Evolutionary conservation across 2,888 invertebrate genomes (phyloP).

Genomic region (Tupiocoris notatus): DNA sequence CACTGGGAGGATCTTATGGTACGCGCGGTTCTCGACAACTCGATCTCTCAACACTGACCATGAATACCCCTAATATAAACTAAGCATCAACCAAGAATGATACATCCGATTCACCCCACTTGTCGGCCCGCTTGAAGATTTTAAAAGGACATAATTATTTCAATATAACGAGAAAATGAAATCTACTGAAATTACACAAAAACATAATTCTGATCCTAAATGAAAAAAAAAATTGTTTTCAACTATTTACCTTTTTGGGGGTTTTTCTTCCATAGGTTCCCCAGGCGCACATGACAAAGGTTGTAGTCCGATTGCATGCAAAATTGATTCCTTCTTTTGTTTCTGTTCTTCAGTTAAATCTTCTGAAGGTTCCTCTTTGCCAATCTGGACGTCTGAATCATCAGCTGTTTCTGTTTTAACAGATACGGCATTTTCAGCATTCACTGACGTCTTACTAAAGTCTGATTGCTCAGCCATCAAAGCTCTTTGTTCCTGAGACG

Average conservation of each 20-base stretch:
- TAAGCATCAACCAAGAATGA: too few species aligned
- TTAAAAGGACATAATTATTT: too few species aligned
- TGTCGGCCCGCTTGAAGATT: too few species aligned
- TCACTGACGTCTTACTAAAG: neutral
- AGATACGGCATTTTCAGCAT: neutral
- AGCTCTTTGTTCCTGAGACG: neutral
- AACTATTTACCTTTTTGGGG: constrained; percentile 34
- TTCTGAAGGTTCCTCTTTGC: constrained; percentile 29
- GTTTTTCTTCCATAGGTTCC: constrained; percentile 44
- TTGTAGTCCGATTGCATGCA: constrained; percentile 71
- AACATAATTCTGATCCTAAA: too few species aligned
- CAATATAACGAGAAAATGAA: too few species aligned
- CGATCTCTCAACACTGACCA: too few species aligned
- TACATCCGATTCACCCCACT: too few species aligned
- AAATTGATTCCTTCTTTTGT: constrained; percentile 69
- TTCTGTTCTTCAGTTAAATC: constrained; percentile 63
- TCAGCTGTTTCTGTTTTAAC: constrained; percentile 2
- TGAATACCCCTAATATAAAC: too few species aligned
- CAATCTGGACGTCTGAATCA: neutral
- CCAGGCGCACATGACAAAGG: constrained; percentile 60
- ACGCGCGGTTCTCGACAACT: too few species aligned
- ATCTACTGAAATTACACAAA: too few species aligned
- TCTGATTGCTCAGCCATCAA: neutral
- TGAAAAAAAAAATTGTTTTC: too few species aligned
- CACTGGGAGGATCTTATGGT: too few species aligned